Base-by-base conservation (phyloP, 2,888 invertebrate species). In the Drosophila austrosaltans region DNA sequence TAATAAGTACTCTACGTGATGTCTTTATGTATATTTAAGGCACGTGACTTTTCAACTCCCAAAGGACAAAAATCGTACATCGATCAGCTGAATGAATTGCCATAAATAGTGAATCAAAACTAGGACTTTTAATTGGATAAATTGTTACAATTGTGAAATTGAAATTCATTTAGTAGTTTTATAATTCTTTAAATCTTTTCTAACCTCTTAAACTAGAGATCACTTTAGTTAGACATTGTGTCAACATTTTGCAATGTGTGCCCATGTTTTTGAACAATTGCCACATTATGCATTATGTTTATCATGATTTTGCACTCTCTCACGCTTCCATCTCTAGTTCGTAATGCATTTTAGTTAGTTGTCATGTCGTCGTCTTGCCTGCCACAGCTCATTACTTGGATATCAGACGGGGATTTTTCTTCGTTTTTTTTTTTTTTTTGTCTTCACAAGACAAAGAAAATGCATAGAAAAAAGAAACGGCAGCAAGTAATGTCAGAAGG, bases 401-500 rank as follows among this genome's bases (percentile, higher is more conserved):
- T 72, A 78, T 82, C 81, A 78, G 81, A 73, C 83, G 67, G 75
- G 73, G 12, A 25, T 25, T 48, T 48, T 48, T 22, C 22, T 40
- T 36, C 36, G 0, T 36, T 40, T n/a, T 48, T 25, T 10, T 25
- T 82, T 82, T 40, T 57, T 36, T 42, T 60, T 60, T 28, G 40
- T 16, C 69, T 73, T 63, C 63, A 67, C 68, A 63, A 75, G 69
- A 75, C 85, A 66, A 70, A 67, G 54, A 64, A 48, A 63, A 71
- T 65, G 39, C 63, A 76, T 61, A 67, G 69, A 59, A 66, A 78
- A 65, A 59, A 66, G 75, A 65, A 12, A 22, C 32, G 57, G 60
- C 72, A 40, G 62, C 8, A 61, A 66, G 57, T 78, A 87, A 86
- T 89, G 87, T 87, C 89, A 81, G 75, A 73, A 73, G 72, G 30